A percentile compares a stretch with the other conserved stretches of the same genome.
These are phyloP conservation scores for Sebastes miniatus DNA, from an alignment of 2,797 vertebrate species.

Conservation along the genomic window DNA sequence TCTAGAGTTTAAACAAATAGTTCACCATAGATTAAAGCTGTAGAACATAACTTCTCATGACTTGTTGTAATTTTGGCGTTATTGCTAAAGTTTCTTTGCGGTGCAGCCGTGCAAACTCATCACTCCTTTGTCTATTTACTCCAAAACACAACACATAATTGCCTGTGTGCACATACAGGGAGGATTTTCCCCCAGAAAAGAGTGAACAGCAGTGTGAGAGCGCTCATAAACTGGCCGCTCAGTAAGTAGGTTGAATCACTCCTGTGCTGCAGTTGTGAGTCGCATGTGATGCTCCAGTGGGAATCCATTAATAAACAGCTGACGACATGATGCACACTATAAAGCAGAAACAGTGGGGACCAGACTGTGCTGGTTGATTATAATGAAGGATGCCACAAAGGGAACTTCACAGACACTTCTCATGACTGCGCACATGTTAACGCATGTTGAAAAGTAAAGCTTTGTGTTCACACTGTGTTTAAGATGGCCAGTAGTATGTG, in stretches of 20 bases:
- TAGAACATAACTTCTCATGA: conserved; percentile 18
- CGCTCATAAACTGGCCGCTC: conserved; percentile 14
- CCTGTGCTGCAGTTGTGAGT: conserved; percentile 38
- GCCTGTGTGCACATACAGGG: neutral
- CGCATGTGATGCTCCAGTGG: conserved; percentile 47
- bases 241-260: conserved; percentile 56
- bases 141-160: neutral
- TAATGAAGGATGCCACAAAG: conserved; percentile 42
- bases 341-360: conserved; percentile 32
- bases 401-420: conserved; percentile 16
- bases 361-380: conserved; percentile 12
- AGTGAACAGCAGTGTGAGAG: neutral
- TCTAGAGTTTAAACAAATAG: conserved; percentile 21
- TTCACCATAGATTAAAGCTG: conserved; percentile 22
- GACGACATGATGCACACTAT: conserved; percentile 33
- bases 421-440: neutral
- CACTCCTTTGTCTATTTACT: neutral
- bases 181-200: neutral
- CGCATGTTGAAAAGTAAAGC: neutral
- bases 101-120: neutral
- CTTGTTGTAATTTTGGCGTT: conserved; percentile 17
- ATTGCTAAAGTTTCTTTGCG: neutral
- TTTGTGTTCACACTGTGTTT: neutral
- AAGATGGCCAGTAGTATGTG: neutral
- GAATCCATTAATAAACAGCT: conserved; percentile 62